Conservation (phyloP, 2,797 vertebrate genomes). For the Pangasius mekongensis region DNA sequence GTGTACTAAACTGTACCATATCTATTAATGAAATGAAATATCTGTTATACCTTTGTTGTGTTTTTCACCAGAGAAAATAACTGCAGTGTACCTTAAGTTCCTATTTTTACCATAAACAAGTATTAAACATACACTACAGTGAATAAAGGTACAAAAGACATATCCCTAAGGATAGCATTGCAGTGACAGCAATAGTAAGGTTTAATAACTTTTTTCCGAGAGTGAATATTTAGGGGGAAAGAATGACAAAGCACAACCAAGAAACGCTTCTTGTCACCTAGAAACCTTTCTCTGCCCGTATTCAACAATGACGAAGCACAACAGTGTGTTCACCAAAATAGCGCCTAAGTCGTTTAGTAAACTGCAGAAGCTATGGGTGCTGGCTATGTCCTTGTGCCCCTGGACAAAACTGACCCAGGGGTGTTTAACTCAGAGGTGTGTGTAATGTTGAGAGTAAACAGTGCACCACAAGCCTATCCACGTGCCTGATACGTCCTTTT, state of each 20-base stretch:
- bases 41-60: not conserved
- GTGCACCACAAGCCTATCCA: constrained; percentile 32
- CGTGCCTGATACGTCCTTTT: constrained; percentile 25
- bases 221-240: not conserved
- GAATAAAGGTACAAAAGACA: not conserved
- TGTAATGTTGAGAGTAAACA: constrained; percentile 63
- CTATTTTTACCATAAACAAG: not conserved
- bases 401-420: constrained; percentile 48
- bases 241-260: not conserved
- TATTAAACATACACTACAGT: not conserved
- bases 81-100: not conserved
- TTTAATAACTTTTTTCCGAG: not conserved
- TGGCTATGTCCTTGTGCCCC: constrained; percentile 41
- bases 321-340: constrained; percentile 64
- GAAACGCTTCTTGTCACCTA: not conserved
- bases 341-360: constrained; percentile 61
- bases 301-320: constrained; percentile 45
- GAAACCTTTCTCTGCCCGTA: constrained; percentile 32
- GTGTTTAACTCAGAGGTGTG: constrained; percentile 11
- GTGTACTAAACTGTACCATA: not conserved
- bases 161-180: not conserved
- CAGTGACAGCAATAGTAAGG: not conserved
- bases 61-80: not conserved
- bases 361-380: constrained; percentile 47
- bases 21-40: not conserved